phyloP scores from a whole-genome alignment of 2,888 invertebrate species.

The Tineola bisselliella region DNA sequence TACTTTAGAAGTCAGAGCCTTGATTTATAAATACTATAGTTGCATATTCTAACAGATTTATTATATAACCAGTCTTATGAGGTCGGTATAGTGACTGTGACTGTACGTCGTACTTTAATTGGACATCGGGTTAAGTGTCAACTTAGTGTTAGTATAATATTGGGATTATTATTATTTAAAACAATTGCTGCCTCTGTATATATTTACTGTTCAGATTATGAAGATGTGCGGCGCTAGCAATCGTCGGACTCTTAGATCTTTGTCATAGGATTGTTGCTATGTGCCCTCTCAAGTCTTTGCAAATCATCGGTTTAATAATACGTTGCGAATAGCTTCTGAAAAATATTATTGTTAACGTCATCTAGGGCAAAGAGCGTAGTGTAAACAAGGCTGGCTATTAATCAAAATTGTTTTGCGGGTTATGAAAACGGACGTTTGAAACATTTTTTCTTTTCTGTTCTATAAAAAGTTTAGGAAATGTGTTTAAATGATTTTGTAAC shows the following conservation, averaged over 20 bases:
- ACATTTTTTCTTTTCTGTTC: too few species aligned
- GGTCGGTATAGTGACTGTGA: too few species aligned
- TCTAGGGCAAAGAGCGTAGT: neutral
- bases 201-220: neutral
- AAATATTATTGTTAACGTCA: neutral
- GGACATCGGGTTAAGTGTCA: too few species aligned
- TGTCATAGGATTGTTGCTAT: neutral
- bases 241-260: slow-evolving; percentile 1
- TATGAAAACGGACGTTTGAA: neutral
- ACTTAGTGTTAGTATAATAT: neutral
- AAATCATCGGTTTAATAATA: slow-evolving; percentile 4
- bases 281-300: slow-evolving; percentile 8
- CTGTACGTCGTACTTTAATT: too few species aligned
- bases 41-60: too few species aligned
- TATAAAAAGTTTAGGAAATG: too few species aligned
- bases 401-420: neutral
- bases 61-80: too few species aligned
- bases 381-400: neutral
- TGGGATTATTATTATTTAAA: too few species aligned
- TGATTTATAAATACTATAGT: too few species aligned
- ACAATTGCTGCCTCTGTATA: neutral
- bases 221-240: neutral
- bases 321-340: neutral
- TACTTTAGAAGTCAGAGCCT: neutral
- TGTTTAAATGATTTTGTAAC: too few species aligned